Evolutionary conservation across 2,113 vertebrate genomes (phyloP).

Genomic region (Ivindomyrus marchei): DNA sequence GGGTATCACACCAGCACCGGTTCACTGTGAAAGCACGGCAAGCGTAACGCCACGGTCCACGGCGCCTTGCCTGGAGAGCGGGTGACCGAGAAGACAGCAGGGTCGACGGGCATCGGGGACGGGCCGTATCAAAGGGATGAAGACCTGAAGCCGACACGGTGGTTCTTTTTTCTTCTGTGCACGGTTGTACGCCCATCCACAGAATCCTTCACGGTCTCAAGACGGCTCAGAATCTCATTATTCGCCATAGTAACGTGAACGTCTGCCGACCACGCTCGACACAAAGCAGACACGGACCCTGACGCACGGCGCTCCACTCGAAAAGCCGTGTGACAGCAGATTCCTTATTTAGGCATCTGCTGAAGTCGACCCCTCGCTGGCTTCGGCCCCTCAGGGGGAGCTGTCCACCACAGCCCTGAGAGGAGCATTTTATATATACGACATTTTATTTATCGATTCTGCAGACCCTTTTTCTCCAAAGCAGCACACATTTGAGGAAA

Average conservation of each 20-base stretch:
- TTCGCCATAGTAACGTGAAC: background rate
- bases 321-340: conserved; percentile 9
- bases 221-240: background rate
- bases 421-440: too few relatives aligned
- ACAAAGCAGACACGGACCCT: conserved; percentile 4
- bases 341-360: conserved; percentile 21
- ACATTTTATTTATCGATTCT: background rate
- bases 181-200: background rate
- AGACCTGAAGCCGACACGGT: background rate
- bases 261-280: background rate
- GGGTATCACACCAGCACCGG: background rate
- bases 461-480: background rate
- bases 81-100: background rate
- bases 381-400: background rate
- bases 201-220: background rate
- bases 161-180: background rate
- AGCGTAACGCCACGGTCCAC: background rate
- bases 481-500: background rate
- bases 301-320: background rate
- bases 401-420: background rate
- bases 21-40: background rate
- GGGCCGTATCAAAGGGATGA: background rate
- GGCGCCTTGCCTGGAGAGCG: background rate
- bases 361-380: background rate
- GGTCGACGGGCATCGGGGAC: background rate